Percentiles rank a stretch among this genome's conserved stretches.
Conservation (phyloP, 2,888 invertebrate genomes). For the Nomada fucata region DNA sequence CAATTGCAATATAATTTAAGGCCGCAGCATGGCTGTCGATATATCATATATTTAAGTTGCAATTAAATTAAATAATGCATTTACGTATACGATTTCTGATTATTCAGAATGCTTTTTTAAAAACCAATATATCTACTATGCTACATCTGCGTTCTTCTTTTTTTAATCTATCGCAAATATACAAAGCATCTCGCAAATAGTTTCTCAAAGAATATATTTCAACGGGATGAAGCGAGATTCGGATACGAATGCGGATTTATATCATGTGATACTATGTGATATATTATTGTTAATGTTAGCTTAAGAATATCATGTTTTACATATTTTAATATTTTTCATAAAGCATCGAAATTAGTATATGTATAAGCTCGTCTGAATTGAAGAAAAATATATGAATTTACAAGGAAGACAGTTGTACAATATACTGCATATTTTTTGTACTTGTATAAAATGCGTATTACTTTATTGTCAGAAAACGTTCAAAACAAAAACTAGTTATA, state of each 20-base stretch:
- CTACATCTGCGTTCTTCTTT: no score
- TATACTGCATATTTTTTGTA: neutral
- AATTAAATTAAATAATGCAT: neutral
- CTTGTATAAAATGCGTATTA: constrained; percentile 3
- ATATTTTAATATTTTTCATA: neutral
- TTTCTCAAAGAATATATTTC: constrained; percentile 2
- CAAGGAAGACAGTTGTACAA: neutral
- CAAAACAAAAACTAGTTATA: constrained; percentile 6
- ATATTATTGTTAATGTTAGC: constrained; percentile 43
- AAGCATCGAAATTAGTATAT: neutral
- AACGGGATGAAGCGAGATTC: constrained; percentile 21
- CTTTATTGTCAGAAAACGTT: constrained; percentile 5
- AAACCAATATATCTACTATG: neutral
- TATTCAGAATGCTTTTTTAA: constrained; percentile 10
- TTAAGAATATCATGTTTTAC: constrained; percentile 30
- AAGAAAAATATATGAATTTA: constrained; percentile 11
- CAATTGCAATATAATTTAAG: constrained; percentile 20
- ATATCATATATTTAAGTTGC: constrained; percentile 19
- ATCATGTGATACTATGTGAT: constrained; percentile 62
- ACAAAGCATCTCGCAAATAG: neutral
- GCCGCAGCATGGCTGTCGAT: constrained; percentile 22
- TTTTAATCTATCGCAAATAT: neutral
- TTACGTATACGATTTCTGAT: constrained; percentile 17
- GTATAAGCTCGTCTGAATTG: constrained; percentile 2
- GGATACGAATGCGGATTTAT: constrained; percentile 33